Conservation (phyloP, 2,113 vertebrate genomes). For the Corythoichthys intestinalis region DNA sequence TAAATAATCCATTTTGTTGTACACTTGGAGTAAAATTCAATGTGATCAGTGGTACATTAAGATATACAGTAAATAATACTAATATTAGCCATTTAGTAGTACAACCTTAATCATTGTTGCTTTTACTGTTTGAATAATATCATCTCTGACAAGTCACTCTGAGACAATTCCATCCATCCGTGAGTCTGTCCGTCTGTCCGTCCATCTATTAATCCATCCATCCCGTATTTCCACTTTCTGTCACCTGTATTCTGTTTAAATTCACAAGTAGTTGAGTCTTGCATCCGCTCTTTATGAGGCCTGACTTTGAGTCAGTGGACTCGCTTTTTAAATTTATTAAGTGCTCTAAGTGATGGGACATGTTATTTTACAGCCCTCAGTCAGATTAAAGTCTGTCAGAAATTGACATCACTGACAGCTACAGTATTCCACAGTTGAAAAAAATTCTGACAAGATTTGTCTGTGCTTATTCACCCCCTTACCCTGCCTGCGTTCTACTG, state of each 20-base stretch:
- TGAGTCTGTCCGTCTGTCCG: neutral
- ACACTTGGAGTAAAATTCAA: slow-evolving; percentile 18
- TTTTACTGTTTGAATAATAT: slow-evolving; percentile 17
- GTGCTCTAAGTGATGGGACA: neutral
- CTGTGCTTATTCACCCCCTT: neutral
- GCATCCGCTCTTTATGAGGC: neutral
- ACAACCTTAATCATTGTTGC: slow-evolving; percentile 7
- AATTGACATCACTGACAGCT: neutral
- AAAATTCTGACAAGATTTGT: neutral
- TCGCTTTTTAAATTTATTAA: neutral
- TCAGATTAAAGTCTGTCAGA: neutral
- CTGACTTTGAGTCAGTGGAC: neutral
- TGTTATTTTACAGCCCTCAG: neutral
- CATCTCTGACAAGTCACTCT: neutral
- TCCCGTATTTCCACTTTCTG: neutral
- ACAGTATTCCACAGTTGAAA: neutral
- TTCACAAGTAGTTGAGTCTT: neutral
- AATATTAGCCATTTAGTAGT: slow-evolving; percentile 14
- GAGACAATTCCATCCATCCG: no score
- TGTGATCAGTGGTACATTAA: slow-evolving; percentile 11
- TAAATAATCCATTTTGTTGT: slow-evolving; percentile 4
- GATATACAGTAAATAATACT: neutral
- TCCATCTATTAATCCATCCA: neutral
- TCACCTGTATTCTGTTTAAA: neutral
- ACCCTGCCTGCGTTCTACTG: neutral